These are phyloP conservation scores for Mechanitis mazaeus DNA, from an alignment of 2,888 invertebrate species.

Conservation along the genomic window DNA sequence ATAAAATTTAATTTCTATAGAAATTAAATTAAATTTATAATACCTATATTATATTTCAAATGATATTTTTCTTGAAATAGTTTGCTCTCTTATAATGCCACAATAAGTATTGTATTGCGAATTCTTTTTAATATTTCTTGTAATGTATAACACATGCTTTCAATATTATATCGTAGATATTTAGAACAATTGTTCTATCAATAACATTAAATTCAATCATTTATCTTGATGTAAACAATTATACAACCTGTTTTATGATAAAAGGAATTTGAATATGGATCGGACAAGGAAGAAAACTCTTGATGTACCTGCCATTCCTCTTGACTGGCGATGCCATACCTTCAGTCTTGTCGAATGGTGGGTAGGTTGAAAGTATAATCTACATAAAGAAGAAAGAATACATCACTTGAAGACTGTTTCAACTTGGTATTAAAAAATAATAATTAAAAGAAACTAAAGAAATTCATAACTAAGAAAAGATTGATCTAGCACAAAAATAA, in stretches of 20 bases:
- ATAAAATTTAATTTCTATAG: no score
- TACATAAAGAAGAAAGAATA: conserved; percentile 31
- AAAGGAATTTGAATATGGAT: not conserved
- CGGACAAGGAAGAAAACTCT: conserved; percentile 28
- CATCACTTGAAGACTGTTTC: not conserved
- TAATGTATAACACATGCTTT: not conserved
- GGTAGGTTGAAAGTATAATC: conserved; percentile 48
- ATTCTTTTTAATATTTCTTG: not conserved
- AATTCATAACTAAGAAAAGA: no score
- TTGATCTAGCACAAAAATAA: no score
- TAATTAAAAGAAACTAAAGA: no score
- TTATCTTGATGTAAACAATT: not conserved
- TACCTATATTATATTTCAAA: not conserved
- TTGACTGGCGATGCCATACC: conserved; percentile 51
- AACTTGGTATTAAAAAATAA: no score
- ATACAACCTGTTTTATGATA: not conserved
- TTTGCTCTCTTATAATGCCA: not conserved
- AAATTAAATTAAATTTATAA: not conserved
- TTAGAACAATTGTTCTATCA: not conserved
- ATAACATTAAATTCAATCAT: no score
- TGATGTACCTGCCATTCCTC: conserved; percentile 54
- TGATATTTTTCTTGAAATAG: not conserved
- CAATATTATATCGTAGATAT: not conserved
- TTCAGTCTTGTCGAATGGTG: conserved; percentile 76
- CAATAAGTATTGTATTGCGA: not conserved